A percentile compares a stretch with the other conserved stretches of the same genome.
Evolutionary conservation across 2,888 invertebrate species (phyloP).

Genomic region (Callosobruchus maculatus): DNA sequence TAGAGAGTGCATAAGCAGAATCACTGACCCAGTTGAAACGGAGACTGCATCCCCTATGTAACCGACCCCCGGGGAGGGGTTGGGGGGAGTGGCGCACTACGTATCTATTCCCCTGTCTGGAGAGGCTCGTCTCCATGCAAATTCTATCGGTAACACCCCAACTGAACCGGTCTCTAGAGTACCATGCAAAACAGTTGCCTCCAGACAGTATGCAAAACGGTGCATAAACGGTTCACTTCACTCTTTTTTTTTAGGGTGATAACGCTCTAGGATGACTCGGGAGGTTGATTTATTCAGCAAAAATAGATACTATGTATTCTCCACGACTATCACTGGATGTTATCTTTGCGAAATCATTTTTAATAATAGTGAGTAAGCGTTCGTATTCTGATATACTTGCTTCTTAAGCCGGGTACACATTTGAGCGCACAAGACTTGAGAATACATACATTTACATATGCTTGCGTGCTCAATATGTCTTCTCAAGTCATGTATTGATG

Average conservation of each 20-base stretch:
- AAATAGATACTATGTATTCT: too few relatives aligned
- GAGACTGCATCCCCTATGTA: background rate
- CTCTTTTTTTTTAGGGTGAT: background rate
- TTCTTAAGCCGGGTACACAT: too few relatives aligned
- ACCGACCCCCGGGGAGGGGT: background rate
- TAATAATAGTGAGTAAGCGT: too few relatives aligned
- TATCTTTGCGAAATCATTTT: too few relatives aligned
- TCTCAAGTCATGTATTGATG: too few relatives aligned
- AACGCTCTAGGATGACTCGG: background rate
- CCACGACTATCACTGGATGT: too few relatives aligned
- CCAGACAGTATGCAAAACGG: background rate
- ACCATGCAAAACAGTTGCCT: background rate
- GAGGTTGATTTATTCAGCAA: background rate
- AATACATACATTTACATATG: too few relatives aligned
- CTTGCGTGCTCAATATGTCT: too few relatives aligned
- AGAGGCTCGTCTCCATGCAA: background rate
- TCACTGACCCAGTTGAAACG: background rate
- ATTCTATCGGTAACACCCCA: background rate
- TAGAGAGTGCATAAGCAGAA: background rate
- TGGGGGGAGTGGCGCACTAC: background rate
- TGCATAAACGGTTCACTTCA: background rate
- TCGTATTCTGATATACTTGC: too few relatives aligned
- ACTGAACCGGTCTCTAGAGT: background rate
- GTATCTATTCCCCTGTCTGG: background rate
- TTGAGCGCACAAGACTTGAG: too few relatives aligned